A percentile compares a stretch with the other conserved stretches of the same genome.
phyloP scores from a whole-genome alignment of 2,797 vertebrate genomes.

The Phataginus tetradactyla region DNA sequence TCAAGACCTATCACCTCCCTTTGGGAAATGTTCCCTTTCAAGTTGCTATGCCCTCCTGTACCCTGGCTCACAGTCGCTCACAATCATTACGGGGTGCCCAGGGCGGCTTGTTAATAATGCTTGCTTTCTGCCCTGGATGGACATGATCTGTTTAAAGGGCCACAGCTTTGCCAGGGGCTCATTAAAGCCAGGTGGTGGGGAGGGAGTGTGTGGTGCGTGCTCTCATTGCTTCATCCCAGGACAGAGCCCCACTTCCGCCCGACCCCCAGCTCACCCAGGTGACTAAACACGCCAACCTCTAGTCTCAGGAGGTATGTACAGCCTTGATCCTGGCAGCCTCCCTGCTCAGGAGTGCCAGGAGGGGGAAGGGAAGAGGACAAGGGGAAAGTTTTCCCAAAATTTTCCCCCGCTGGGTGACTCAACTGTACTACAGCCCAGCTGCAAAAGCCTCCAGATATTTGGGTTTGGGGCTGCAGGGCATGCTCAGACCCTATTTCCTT shows the following conservation, averaged over 20 bases:
- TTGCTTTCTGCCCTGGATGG: conserved; percentile 72
- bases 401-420: conserved; percentile 58
- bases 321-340: conserved; percentile 72
- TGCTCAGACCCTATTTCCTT: background rate
- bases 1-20: conserved; percentile 77
- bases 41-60: conserved; percentile 68
- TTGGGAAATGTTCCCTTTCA: conserved; percentile 78
- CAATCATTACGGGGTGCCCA: conserved; percentile 78
- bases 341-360: conserved; percentile 22
- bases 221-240: conserved; percentile 47
- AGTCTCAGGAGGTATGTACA: background rate
- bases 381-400: conserved; percentile 67
- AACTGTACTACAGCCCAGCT: background rate
- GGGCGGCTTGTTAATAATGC: conserved; percentile 79
- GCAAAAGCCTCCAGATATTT: conserved; percentile 18
- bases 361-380: background rate
- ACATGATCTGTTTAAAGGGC: conserved; percentile 71
- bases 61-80: conserved; percentile 68
- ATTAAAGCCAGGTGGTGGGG: background rate
- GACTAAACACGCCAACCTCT: background rate
- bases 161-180: conserved; percentile 50
- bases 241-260: background rate
- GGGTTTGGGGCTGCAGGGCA: background rate
- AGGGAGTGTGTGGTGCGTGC: background rate
- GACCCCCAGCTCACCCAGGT: background rate